These are phyloP conservation scores for Gephyroberyx darwinii DNA, from an alignment of 2,797 vertebrate species.

Conservation along the genomic window DNA sequence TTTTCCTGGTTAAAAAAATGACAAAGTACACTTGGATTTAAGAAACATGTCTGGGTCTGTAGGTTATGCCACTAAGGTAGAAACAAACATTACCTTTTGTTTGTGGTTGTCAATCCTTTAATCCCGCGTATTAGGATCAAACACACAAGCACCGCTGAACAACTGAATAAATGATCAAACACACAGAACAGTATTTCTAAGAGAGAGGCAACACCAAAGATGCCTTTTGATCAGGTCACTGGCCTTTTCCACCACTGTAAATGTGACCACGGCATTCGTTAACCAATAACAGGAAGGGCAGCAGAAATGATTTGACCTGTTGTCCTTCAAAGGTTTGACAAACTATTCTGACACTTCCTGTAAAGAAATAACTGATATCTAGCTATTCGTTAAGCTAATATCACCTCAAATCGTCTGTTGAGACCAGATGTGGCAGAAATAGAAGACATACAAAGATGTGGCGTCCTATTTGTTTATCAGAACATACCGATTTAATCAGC, in stretches of 20 bases:
- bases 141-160: neutral
- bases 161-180: neutral
- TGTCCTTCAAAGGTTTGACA: neutral
- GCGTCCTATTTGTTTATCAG: neutral
- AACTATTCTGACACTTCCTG: neutral
- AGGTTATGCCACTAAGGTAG: too few relatives aligned
- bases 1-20: too few relatives aligned
- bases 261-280: constrained; percentile 25
- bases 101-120: constrained; percentile 2
- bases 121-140: constrained; percentile 3
- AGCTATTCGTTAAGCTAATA: neutral
- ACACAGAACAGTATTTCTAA: neutral
- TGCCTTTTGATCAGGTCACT: neutral
- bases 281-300: constrained; percentile 32
- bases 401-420: neutral
- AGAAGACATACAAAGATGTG: neutral
- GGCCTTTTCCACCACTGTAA: constrained; percentile 8
- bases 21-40: too few relatives aligned
- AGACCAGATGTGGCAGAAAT: neutral
- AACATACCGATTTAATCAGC: neutral
- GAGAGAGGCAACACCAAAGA: neutral
- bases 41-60: too few relatives aligned
- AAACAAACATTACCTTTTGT: constrained; percentile 43
- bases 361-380: neutral
- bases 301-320: neutral